Evolutionary conservation across 2,113 vertebrate genomes (phyloP).

Genomic region (Toxostoma redivivum): DNA sequence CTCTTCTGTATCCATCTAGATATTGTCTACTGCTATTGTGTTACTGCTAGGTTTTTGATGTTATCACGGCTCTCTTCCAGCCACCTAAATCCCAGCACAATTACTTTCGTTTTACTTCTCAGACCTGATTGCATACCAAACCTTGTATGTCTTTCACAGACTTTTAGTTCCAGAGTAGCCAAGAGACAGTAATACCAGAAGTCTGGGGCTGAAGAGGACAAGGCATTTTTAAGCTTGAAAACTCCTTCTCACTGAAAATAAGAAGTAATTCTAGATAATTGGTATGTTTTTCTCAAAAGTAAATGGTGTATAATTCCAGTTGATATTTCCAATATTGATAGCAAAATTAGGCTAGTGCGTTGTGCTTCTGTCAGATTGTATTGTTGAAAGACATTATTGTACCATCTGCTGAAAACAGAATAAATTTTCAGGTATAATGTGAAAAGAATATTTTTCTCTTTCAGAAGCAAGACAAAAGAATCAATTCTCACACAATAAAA

Average conservation of each 20-base stretch:
- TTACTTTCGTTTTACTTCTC: neutral
- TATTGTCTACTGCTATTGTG: neutral
- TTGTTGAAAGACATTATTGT: neutral
- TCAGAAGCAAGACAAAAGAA: neutral
- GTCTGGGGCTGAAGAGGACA: neutral
- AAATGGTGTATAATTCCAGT: neutral
- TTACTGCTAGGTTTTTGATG: neutral
- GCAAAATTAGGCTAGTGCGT: neutral
- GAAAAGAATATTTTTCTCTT: neutral
- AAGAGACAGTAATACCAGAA: neutral
- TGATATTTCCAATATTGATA: neutral
- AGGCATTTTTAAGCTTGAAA: neutral
- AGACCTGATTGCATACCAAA: neutral
- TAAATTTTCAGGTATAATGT: neutral
- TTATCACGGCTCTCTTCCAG: neutral
- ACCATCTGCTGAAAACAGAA: slow-evolving; percentile 5
- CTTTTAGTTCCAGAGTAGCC: neutral
- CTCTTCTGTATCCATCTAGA: neutral
- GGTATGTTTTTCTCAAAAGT: neutral
- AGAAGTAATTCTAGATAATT: neutral
- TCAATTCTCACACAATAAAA: neutral
- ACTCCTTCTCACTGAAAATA: neutral
- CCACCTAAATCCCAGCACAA: neutral
- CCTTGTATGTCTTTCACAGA: neutral
- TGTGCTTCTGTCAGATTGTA: neutral